Evolutionary conservation across 1,140 invertebrate species (phyloP).

Genomic region (Drosophila littoralis): DNA sequence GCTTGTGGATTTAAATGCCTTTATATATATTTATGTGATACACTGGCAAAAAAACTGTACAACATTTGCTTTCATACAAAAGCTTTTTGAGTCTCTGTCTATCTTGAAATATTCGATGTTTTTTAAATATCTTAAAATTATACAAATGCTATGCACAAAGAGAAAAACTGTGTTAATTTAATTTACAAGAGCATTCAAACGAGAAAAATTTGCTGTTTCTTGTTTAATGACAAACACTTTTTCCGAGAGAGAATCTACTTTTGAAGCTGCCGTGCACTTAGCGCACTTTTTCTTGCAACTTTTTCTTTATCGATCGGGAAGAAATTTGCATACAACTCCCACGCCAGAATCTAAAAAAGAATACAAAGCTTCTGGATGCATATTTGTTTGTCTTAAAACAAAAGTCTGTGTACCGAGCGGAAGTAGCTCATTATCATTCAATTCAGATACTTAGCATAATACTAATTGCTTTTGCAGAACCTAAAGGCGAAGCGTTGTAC

Average conservation of each 20-base stretch:
- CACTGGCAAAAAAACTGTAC: neutral
- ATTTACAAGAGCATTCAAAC: conserved; percentile 85
- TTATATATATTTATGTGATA: neutral
- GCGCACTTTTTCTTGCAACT: conserved; percentile 21
- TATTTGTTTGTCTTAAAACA: too few species aligned
- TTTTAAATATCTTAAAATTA: neutral
- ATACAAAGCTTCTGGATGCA: too few species aligned
- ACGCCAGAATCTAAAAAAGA: conserved; percentile 17
- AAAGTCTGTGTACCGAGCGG: conserved; percentile 30
- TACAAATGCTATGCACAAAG: neutral
- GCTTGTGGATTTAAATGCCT: neutral
- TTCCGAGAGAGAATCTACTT: conserved; percentile 25
- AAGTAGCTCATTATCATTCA: conserved; percentile 64
- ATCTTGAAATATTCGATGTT: too few species aligned
- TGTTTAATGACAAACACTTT: conserved; percentile 54
- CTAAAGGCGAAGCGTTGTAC: neutral
- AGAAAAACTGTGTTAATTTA: neutral
- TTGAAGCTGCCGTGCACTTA: conserved; percentile 12
- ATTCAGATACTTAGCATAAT: conserved; percentile 57
- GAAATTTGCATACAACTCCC: conserved; percentile 47
- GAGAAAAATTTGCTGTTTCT: conserved; percentile 14
- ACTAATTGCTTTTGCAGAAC: conserved; percentile 49
- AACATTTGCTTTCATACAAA: neutral
- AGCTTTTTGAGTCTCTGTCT: too few species aligned
- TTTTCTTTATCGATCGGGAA: conserved; percentile 40